Base-by-base conservation (phyloP, 2,797 vertebrate genomes). In the Odontamblyopus rebecca region DNA sequence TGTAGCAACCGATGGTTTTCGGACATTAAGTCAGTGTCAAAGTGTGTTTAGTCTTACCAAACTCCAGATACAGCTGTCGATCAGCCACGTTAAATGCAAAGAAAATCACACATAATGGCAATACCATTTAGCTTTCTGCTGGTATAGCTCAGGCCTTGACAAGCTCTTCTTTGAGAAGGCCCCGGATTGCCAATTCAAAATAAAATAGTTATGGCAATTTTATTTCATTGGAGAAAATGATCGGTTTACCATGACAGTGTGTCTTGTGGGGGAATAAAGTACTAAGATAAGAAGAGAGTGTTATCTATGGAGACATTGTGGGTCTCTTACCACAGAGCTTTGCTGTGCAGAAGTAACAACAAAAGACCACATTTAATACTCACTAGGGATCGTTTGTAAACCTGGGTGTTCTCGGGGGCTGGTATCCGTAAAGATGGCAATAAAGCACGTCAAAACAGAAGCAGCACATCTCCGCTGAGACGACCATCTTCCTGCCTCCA, bases 301-400 rank as follows among this genome's bases (percentile, higher is more conserved):
- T 50, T 2, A 13, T 26, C 5, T 8, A 8, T 65, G 16, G 0
- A 64, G 1, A 73, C 9, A 35, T 41, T 60, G 54, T 13, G 29
- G 19, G 66, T 64, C 41, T 12, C 73, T 27, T 9, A 74, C 30
- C 61, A 38, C 9, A 50, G 75, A 81, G 79, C 66, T 82, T 77
- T 82, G 54, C 71, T 61, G 80, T 87, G 79, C 71, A 82, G 68
- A 72, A 79, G 57, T 69, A 74, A 88, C 78, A 88, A 91, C 86
- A 91, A 86, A 87, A 88, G 84, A 74, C 72, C 29, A 51, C 44
- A 53, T 19, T 76, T 12, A 80, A 82, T 91, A 94, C 94, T 94
- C 90, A 98, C 97, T 96, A 98, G 91, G 97, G 97, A 92, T 98
- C 97, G 89, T 98, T 98, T 95, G 97, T 97, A 95, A 98, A 98